phyloP scores from a whole-genome alignment of 2,888 invertebrate species.

The Diaprepes abbreviatus region DNA sequence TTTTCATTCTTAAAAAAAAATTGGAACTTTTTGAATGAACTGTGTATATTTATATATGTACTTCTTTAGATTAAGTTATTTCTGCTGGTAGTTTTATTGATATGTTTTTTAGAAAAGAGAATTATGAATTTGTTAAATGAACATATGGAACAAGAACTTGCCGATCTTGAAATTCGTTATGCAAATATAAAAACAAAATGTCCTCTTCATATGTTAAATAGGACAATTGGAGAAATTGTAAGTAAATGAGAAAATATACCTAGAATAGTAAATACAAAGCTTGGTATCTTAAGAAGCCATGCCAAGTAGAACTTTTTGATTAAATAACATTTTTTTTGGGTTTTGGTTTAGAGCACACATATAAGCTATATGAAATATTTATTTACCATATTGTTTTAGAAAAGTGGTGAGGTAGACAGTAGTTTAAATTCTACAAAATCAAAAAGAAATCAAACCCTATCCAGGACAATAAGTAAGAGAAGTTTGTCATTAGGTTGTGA shows the following conservation, averaged over 20 bases:
- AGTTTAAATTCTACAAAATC: constrained; percentile 13
- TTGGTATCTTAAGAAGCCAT: no score
- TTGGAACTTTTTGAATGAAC: no score
- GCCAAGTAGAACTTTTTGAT: no score
- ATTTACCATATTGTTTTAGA: neutral
- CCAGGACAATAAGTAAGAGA: neutral
- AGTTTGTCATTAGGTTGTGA: constrained; percentile 20
- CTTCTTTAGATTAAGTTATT: no score
- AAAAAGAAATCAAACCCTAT: neutral
- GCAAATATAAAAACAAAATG: neutral
- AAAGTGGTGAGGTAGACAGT: constrained; percentile 13
- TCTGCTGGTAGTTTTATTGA: no score
- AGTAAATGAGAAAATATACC: no score
- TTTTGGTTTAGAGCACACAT: no score
- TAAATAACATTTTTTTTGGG: no score
- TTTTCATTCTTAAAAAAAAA: no score
- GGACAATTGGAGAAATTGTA: constrained; percentile 15
- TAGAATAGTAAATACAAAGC: no score
- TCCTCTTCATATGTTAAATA: neutral
- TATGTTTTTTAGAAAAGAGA: neutral
- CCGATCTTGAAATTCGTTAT: neutral
- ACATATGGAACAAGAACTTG: neutral
- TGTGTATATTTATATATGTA: no score
- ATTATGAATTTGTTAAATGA: neutral
- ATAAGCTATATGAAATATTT: no score